A percentile compares a stretch with the other conserved stretches of the same genome.
These are phyloP conservation scores for Notolabrus celidotus DNA, from an alignment of 2,797 vertebrate species.

Conservation along the genomic window DNA sequence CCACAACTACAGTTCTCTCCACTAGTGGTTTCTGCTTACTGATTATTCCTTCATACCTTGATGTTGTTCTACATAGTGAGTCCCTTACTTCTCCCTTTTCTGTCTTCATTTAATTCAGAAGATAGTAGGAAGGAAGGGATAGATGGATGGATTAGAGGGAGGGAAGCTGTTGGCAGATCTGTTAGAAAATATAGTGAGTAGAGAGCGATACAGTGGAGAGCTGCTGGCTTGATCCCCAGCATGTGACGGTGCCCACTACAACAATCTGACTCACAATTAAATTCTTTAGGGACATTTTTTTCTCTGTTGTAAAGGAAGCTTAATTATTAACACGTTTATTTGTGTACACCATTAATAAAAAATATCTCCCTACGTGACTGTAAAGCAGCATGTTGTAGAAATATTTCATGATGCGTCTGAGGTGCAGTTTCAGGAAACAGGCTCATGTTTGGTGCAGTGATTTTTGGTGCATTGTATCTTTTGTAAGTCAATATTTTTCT, in stretches of 20 bases:
- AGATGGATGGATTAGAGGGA: constrained; percentile 36
- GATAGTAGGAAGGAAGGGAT: constrained; percentile 13
- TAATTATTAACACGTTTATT: constrained; percentile 59
- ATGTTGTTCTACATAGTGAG: no score
- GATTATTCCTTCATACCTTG: no score
- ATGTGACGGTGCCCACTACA: constrained; percentile 56
- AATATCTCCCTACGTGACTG: constrained; percentile 4
- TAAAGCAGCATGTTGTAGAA: constrained; percentile 14
- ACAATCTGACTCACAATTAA: constrained; percentile 54
- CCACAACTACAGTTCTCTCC: no score
- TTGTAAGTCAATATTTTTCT: background rate
- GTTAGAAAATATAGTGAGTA: constrained; percentile 48
- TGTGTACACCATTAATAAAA: constrained; percentile 49
- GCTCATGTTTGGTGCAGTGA: constrained; percentile 1
- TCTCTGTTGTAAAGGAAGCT: constrained; percentile 16
- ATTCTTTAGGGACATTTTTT: constrained; percentile 51
- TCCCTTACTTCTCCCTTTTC: background rate
- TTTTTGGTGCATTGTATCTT: background rate
- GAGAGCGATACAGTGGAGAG: no score
- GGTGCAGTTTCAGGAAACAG: background rate
- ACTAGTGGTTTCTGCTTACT: no score
- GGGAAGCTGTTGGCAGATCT: constrained; percentile 50
- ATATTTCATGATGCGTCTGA: constrained; percentile 7
- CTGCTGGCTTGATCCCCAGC: constrained; percentile 65
- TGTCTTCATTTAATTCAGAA: constrained; percentile 16